Conservation (phyloP, 2,888 invertebrate species). For the Drosophila phalerata region DNA sequence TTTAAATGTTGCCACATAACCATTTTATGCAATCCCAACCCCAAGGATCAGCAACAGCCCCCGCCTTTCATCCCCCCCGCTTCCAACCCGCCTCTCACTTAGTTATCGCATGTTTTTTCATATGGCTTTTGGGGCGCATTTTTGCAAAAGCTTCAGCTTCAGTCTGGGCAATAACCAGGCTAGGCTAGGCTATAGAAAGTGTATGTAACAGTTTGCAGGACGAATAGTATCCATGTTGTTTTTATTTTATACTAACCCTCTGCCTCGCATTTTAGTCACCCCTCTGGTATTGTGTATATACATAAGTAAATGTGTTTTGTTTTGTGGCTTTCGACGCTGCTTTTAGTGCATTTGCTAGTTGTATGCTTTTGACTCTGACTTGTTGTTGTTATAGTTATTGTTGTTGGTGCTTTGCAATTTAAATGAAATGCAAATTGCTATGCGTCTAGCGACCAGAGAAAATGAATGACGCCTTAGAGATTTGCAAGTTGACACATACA, state of each 20-base stretch:
- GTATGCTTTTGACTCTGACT: constrained; percentile 32
- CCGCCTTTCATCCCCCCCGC: constrained; percentile 2
- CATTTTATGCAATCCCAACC: constrained; percentile 56
- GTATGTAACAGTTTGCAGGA: constrained; percentile 11
- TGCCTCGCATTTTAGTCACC: neutral
- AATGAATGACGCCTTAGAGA: constrained; percentile 73
- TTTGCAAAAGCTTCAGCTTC: constrained; percentile 27
- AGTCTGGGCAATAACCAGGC: constrained; percentile 47
- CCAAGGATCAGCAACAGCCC: constrained; percentile 15
- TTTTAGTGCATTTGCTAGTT: constrained; percentile 57
- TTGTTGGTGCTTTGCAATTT: constrained; percentile 72
- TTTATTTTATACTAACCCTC: neutral
- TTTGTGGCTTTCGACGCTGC: constrained; percentile 64
- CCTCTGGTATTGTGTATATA: constrained; percentile 26
- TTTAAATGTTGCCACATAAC: constrained; percentile 80
- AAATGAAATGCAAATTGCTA: constrained; percentile 76
- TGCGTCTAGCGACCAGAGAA: constrained; percentile 36
- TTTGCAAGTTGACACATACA: constrained; percentile 19
- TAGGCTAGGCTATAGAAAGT: constrained; percentile 15
- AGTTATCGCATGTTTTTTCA: constrained; percentile 80
- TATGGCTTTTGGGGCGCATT: constrained; percentile 79
- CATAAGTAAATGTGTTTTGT: constrained; percentile 50
- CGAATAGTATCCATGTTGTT: constrained; percentile 40
- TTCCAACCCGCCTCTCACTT: constrained; percentile 31
- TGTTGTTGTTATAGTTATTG: constrained; percentile 32